Conservation (phyloP, 2,113 vertebrate genomes). For the Gymnocephalus cernua region DNA sequence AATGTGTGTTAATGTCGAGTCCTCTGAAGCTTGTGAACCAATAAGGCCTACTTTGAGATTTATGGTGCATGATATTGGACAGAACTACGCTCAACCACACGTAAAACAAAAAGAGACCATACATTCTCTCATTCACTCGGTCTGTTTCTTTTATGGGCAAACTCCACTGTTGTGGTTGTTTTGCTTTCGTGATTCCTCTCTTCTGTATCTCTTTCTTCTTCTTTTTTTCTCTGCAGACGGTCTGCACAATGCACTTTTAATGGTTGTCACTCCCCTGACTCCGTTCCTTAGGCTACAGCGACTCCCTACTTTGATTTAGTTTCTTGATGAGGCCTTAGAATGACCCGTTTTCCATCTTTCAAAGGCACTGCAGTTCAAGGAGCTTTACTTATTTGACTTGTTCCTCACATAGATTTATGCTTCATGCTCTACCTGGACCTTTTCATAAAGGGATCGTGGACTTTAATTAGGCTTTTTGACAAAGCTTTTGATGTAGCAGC, state of each 20-base stretch:
- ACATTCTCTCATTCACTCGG: conserved; percentile 10
- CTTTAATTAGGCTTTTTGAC: conserved; percentile 27
- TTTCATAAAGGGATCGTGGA: conserved; percentile 23
- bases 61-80: conserved; percentile 73
- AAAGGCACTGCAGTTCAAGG: conserved; percentile 29
- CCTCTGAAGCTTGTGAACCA: conserved; percentile 38
- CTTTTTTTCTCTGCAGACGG: conserved; percentile 17
- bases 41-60: conserved; percentile 53
- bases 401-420: conserved; percentile 40
- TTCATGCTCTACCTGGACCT: conserved; percentile 48
- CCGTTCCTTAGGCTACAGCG: conserved; percentile 35
- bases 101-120: conserved; percentile 33
- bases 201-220: conserved; percentile 49
- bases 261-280: conserved; percentile 59
- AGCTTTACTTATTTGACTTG: conserved; percentile 36
- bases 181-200: conserved; percentile 61
- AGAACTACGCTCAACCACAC: conserved; percentile 62
- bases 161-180: conserved; percentile 66
- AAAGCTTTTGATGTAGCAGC: conserved; percentile 55
- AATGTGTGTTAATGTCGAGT: conserved; percentile 43
- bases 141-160: not conserved
- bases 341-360: conserved; percentile 64
- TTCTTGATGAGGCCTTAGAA: conserved; percentile 48
- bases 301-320: conserved; percentile 68
- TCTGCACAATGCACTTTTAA: conserved; percentile 63